A percentile compares a stretch with the other conserved stretches of the same genome.
Evolutionary conservation across 2,797 vertebrate species (phyloP).

Genomic region (Anguilla marmorata): DNA sequence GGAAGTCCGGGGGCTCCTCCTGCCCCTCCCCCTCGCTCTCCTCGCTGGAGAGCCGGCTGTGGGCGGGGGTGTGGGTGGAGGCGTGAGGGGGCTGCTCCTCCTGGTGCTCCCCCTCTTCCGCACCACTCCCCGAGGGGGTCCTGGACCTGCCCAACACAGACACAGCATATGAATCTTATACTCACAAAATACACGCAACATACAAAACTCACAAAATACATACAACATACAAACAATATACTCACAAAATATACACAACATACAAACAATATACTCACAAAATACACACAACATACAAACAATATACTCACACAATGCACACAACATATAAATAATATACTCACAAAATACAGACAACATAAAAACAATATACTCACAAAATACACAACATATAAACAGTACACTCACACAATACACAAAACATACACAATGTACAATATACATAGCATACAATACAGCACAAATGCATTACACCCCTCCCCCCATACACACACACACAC

Average conservation of each 20-base stretch:
- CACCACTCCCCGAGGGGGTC: constrained; percentile 70
- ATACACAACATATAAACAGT: not conserved
- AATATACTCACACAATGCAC: too few relatives aligned
- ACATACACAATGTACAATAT: not conserved
- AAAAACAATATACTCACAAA: not conserved
- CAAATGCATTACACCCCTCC: not conserved
- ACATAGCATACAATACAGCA: not conserved
- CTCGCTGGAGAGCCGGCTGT: constrained; percentile 80
- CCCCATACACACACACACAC: not conserved
- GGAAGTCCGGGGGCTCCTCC: constrained; percentile 69
- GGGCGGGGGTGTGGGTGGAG: constrained; percentile 69
- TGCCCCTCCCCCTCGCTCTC: constrained; percentile 81
- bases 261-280: not conserved
- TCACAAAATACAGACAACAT: not conserved
- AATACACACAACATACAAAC: not conserved
- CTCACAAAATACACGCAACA: not conserved
- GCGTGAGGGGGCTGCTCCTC: constrained; percentile 63
- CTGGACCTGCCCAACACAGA: constrained; percentile 58
- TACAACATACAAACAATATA: not conserved
- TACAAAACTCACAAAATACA: not conserved
- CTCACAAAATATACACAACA: not conserved
- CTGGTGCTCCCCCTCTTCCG: constrained; percentile 69
- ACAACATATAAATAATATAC: not conserved
- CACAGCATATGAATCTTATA: not conserved
- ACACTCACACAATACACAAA: too few relatives aligned